Evolutionary conservation across 2,113 vertebrate genomes (phyloP).

Genomic region (Brienomyrus brachyistius): DNA sequence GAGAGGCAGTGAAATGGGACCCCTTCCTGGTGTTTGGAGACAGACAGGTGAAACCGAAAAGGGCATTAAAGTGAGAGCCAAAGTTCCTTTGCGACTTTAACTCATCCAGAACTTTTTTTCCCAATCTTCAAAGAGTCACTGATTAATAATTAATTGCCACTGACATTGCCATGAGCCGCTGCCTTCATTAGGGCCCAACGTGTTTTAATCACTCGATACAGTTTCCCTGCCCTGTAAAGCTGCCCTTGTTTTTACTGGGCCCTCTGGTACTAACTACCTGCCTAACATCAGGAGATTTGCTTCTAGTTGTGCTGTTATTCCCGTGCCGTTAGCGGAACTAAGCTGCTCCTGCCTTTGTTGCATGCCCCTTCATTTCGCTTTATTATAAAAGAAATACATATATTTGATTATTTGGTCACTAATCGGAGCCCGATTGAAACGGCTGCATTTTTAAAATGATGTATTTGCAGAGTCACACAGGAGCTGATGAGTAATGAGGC

Average conservation of each 20-base stretch:
- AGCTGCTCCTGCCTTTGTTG: neutral
- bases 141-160: slow-evolving; percentile 14
- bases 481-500: neutral
- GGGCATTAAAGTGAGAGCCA: neutral
- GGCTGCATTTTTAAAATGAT: neutral
- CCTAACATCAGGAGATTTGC: neutral
- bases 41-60: neutral
- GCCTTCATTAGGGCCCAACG: neutral
- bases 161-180: neutral
- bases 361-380: neutral
- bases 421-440: neutral
- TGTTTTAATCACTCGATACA: neutral
- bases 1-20: neutral
- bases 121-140: slow-evolving; percentile 8
- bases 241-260: neutral
- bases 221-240: neutral
- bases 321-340: neutral
- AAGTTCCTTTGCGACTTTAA: neutral
- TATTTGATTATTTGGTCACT: neutral
- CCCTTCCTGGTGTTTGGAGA: neutral
- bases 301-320: neutral
- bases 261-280: neutral
- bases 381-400: neutral
- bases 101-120: neutral
- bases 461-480: neutral